Base-by-base conservation (phyloP, 1,140 invertebrate species). In the Frieseomelitta varia region DNA sequence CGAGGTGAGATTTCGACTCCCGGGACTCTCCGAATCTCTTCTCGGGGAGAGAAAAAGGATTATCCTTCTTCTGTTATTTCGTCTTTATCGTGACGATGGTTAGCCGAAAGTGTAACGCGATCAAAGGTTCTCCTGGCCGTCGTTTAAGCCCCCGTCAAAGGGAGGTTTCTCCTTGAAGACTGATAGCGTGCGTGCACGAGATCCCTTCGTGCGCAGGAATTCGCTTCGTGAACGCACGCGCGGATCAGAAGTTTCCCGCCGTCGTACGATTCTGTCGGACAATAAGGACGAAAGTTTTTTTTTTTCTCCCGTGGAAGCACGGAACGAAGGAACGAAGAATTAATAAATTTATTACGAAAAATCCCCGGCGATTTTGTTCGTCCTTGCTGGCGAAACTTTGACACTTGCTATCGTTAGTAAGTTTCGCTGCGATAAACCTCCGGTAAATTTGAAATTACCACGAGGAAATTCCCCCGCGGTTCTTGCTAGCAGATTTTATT, bases 71-170 rank as follows among this genome's bases (percentile, higher is more conserved):
- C 68, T 77, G 55, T 77, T 81, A 47, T 75, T 79, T 68, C 56
- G 61, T 74, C 27, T 55, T 80, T 51, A 80, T 80, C 77, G 19
- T 58, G 55, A 21, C 19, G 81, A 53, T 76, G 87, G 87, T 88
- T 88, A 79, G 78, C 73, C 81, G 39, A 51, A 75, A 79, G 51
- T 81, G 87, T 88, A 89, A 89, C 87, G 63, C 72, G 86, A 84
- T 88, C 79, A 69, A 88, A 61, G n/a, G 47, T 51, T 53, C n/a
- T 55, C 51, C 68, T 71, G 56, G 10, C 2, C 73, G 39, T 67
- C 55, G 53, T 30, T 85, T 65, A 30, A 78, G 51, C 30, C 71
- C 56, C 67, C 14, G 55, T 79, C 74, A 82, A 87, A 79, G 61
- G 69, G 58, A 77, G 76, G n/a, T n/a, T 83, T 79, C 83, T n/a